Base-by-base conservation (phyloP, 2,888 invertebrate genomes). In the Aricia artaxerxes region DNA sequence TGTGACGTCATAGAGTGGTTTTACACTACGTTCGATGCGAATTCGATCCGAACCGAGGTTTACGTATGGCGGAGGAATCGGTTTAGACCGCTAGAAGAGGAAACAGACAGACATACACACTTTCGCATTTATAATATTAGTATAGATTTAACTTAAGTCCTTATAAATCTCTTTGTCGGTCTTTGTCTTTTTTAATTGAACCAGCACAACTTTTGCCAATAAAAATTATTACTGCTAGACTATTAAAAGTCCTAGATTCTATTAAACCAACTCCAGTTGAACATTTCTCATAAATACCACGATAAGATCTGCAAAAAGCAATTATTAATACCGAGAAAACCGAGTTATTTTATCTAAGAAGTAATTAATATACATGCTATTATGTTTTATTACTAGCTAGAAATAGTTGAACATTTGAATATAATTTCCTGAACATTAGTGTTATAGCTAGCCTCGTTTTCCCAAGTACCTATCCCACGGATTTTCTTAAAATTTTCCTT, bases 191-290 rank as follows among this genome's bases (percentile, higher is more conserved):
- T 49, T 49, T 49, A 49, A 49, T 49, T 49, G 11, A 49, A 49
- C 49, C 9, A 49, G 49, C 9, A 49, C 9, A 49, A 49, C 49
- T 49, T 9, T 49, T 9, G 44, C 44, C 9, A 44, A 7, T 44
- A 61, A 24, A 61, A 24, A 5, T 40, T 2, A 49, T 7, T 6
- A 64, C 31, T 24, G 24, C 69, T 16, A 38, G 69, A 69, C 69
- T 69, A 64, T 76, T 57, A 35, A 53, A 75, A 75, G 31, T 53
- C 16, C 76, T 76, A 53, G 76, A 91, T 69, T 69, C 35, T 38
- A 64, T 64, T 31, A 35, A 69, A 38, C 69, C 69, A 11, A 69
- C 35, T 69, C 35, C 69, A 35, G 6, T 69, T 13, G 44, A 35
- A 75, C 73, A 16, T 57, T 76, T 53, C 53, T 76, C 69, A 53